Evolutionary conservation across 2,888 invertebrate species (phyloP), one percentile per base, ranked within the genome.

Genomic region (Tholera decimalis): DNA sequence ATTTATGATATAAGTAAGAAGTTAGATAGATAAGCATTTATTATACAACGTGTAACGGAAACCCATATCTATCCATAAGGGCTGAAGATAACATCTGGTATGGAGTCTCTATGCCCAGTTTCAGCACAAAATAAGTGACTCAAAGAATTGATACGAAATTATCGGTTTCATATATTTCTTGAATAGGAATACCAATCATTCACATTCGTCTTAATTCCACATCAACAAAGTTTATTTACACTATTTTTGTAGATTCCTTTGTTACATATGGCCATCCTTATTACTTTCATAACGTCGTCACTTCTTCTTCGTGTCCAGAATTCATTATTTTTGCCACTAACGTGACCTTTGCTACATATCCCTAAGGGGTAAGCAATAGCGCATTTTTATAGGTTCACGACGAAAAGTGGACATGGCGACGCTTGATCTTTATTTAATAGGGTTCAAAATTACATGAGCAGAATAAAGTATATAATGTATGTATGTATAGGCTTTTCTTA

Each of bases 381-480:
- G n/a, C n/a, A 26, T 11, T 15, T 55, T 37, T 43, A 65, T 44
- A 18, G 13, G 20, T 43, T 26, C n/a, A 2, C 8, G 55, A 33
- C 24, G 20, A 53, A 41, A 43, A 44, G 9, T n/a, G 15, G 6
- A 39, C 18, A 7, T 1, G 9, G 24, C 0, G 46, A 24, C 24
- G 35, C 11, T 41, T 71, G 33, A 47, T 72, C 35, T 72, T 51
- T 72, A 70, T 51, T 69, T 49, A 69, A 13, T 20, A 46, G 20
- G 22, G 7, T 26, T 28, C 6, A 22, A 64, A 18, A 28, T 3
- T 9, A 13, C 4, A 37, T 15, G 26, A 26, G 50, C 33, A 22
- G 26, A 5, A 6, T 8, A 44, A 44, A 44, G 33, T 33, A 33
- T 33, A 33, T 9, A 2, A n/a, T n/a, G n/a, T n/a, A n/a, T n/a